These are phyloP conservation scores for Bimastos eiseni DNA, from an alignment of 2,888 invertebrate species.

Conservation along the genomic window DNA sequence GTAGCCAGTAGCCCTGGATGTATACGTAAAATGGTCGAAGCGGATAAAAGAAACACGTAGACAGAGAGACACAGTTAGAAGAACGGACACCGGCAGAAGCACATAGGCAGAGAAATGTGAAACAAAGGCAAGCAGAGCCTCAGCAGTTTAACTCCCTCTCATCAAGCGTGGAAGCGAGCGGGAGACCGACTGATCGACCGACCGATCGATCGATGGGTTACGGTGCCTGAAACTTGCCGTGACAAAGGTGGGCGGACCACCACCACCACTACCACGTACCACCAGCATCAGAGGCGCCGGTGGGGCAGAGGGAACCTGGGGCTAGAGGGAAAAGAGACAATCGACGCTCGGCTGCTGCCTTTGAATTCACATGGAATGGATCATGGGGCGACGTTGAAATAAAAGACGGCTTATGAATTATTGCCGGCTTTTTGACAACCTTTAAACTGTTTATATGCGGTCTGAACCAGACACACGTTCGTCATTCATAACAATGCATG, in stretches of 20 bases:
- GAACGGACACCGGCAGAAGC: neutral
- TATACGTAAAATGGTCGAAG: neutral
- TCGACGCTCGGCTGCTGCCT: neutral
- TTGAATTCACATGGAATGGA: neutral
- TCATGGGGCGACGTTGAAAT: neutral
- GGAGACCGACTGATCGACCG: neutral
- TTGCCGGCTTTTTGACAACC: slow-evolving; percentile 4
- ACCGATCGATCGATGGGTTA: neutral
- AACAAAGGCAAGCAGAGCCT: neutral
- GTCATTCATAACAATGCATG: neutral
- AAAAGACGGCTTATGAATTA: neutral
- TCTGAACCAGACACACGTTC: neutral
- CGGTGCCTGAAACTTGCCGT: neutral
- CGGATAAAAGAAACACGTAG: neutral
- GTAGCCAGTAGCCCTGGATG: neutral
- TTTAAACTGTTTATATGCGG: neutral
- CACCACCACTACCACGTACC: no score
- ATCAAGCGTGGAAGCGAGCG: neutral
- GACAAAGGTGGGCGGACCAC: slow-evolving; percentile 13
- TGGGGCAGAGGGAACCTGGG: slow-evolving; percentile 14
- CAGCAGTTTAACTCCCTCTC: neutral
- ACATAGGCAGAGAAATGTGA: neutral
- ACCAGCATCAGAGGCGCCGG: no score
- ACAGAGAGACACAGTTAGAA: neutral
- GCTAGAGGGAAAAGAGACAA: neutral